These are phyloP conservation scores for Nipponacmea schrenckii DNA, from an alignment of 2,888 invertebrate genomes.

Conservation along the genomic window DNA sequence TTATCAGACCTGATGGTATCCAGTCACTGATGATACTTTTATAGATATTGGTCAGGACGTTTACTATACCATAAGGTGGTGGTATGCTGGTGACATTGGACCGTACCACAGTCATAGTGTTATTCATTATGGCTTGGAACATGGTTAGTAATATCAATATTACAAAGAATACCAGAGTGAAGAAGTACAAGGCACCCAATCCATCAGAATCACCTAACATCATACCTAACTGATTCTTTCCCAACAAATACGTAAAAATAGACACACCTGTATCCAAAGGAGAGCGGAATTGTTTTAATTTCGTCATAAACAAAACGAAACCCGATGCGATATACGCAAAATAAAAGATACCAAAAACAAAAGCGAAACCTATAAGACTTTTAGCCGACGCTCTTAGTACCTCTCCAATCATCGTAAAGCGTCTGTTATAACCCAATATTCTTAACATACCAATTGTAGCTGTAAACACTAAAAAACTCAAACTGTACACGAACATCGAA, in stretches of 20 bases:
- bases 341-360: constrained; percentile 66
- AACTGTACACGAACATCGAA: constrained; percentile 51
- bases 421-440: constrained; percentile 69
- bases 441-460: constrained; percentile 45
- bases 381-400: constrained; percentile 64
- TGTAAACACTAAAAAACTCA: constrained; percentile 43
- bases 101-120: constrained; percentile 42
- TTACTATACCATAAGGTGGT: constrained; percentile 27
- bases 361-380: constrained; percentile 66
- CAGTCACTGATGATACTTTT: constrained; percentile 22
- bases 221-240: constrained; percentile 43
- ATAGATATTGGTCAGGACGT: constrained; percentile 26
- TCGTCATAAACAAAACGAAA: constrained; percentile 59
- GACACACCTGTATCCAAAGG: constrained; percentile 64
- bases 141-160: constrained; percentile 49
- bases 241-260: constrained; percentile 60
- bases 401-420: constrained; percentile 68
- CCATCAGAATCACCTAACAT: constrained; percentile 39
- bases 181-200: constrained; percentile 47
- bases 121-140: constrained; percentile 49
- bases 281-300: constrained; percentile 55
- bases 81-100: constrained; percentile 29
- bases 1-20: constrained; percentile 21
- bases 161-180: constrained; percentile 46
- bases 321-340: constrained; percentile 60